A percentile compares a stretch with the other conserved stretches of the same genome.
Evolutionary conservation across 2,888 invertebrate species (phyloP).

Genomic region (Odontocolon sp.): DNA sequence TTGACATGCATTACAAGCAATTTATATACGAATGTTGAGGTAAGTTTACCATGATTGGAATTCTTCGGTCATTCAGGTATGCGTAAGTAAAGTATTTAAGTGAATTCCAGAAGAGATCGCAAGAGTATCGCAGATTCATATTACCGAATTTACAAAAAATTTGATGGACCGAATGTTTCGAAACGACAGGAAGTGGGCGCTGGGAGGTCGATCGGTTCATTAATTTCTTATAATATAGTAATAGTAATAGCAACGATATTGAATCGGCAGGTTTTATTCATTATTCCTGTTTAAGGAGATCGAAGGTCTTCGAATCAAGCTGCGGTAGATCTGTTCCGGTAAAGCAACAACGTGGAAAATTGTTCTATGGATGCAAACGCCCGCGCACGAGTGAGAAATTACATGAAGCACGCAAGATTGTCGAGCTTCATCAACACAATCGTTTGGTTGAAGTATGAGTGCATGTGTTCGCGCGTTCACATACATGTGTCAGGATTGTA

Average conservation of each 20-base stretch:
- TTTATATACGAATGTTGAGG: too few species aligned
- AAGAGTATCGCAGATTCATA: constrained; percentile 24
- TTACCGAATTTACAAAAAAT: constrained; percentile 14
- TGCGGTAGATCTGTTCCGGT: constrained; percentile 16
- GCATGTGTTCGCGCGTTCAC: not conserved
- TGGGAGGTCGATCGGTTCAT: not conserved
- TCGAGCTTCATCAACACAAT: constrained; percentile 54
- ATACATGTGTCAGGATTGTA: constrained; percentile 9
- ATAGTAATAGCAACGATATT: not conserved
- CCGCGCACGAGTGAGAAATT: constrained; percentile 40
- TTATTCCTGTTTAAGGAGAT: not conserved
- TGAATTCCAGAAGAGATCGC: too few species aligned
- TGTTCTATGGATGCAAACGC: constrained; percentile 29
- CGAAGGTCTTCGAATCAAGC: constrained; percentile 7
- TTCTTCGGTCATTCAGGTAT: too few species aligned
- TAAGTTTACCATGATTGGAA: too few species aligned
- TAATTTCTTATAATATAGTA: not conserved
- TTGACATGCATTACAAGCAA: too few species aligned
- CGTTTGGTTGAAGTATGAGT: constrained; percentile 23
- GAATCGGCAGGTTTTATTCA: not conserved
- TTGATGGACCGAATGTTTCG: not conserved
- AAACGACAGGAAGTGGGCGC: not conserved
- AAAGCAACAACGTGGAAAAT: constrained; percentile 31
- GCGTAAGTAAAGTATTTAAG: too few species aligned
- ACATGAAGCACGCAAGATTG: constrained; percentile 56